These are phyloP conservation scores for Kryptolebias marmoratus DNA, from an alignment of 2,113 vertebrate genomes.

Conservation along the genomic window DNA sequence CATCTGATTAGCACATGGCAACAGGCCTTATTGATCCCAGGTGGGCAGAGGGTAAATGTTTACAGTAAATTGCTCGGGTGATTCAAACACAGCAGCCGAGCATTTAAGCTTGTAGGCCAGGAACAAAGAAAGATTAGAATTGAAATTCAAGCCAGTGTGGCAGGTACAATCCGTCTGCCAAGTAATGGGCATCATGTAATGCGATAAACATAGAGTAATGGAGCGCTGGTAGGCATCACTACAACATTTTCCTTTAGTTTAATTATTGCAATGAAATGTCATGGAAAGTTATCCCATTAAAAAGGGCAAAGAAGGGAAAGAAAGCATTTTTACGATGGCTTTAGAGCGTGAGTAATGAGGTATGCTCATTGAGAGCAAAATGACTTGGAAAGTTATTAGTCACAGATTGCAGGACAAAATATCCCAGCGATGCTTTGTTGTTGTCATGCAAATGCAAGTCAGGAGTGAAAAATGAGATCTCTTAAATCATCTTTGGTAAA, in stretches of 20 bases:
- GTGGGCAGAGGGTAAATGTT: conserved; percentile 72
- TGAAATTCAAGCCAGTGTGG: conserved; percentile 51
- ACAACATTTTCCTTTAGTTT: conserved; percentile 48
- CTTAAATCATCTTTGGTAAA: conserved; percentile 54
- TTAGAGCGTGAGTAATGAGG: conserved; percentile 61
- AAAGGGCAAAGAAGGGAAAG: conserved; percentile 48
- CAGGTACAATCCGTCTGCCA: conserved; percentile 50
- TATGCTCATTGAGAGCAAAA: conserved; percentile 47
- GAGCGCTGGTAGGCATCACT: conserved; percentile 49
- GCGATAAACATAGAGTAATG: conserved; percentile 63
- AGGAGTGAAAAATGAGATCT: conserved; percentile 41
- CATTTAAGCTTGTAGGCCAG: conserved; percentile 25
- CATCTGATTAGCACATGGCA: conserved; percentile 73
- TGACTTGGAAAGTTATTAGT: conserved; percentile 61
- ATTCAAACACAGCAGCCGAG: conserved; percentile 54
- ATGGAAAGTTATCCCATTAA: conserved; percentile 45
- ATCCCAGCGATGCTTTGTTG: conserved; percentile 44
- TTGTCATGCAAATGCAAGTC: conserved; percentile 33
- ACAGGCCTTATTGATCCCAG: conserved; percentile 75
- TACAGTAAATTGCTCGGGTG: conserved; percentile 46
- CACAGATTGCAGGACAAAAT: conserved; percentile 51
- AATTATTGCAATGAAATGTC: conserved; percentile 50
- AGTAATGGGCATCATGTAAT: conserved; percentile 43
- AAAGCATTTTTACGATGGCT: conserved; percentile 23
- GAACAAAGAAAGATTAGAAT: conserved; percentile 45